A percentile compares a stretch with the other conserved stretches of the same genome.
phyloP scores from a whole-genome alignment of 2,888 invertebrate species.

The Asteroscopus sphinx region DNA sequence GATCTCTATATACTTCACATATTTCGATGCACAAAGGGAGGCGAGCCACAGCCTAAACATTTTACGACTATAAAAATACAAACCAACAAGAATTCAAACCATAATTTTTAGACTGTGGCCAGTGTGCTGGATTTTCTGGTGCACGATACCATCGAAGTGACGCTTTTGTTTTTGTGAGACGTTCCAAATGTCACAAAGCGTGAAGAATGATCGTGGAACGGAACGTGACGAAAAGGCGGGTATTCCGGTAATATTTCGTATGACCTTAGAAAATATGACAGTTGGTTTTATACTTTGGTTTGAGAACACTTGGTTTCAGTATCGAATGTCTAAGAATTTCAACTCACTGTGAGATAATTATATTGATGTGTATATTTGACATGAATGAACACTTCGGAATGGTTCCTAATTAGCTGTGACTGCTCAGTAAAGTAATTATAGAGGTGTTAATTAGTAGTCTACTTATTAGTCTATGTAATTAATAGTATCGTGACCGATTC shows the following conservation, averaged over 20 bases:
- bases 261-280: slow-evolving; percentile 57
- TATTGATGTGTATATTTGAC: slow-evolving; percentile 15
- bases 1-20: too few species aligned
- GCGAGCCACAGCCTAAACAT: slow-evolving; percentile 18
- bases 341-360: slow-evolving; percentile 27
- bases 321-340: slow-evolving; percentile 37
- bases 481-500: slow-evolving; percentile 27
- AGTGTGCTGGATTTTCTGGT: slow-evolving; percentile 27
- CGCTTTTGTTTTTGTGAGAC: slow-evolving; percentile 63
- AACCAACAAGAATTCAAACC: slow-evolving; percentile 7
- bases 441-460: slow-evolving; percentile 34
- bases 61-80: not conserved
- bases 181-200: slow-evolving; percentile 61
- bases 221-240: slow-evolving; percentile 65
- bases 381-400: slow-evolving; percentile 17
- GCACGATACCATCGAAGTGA: slow-evolving; percentile 38
- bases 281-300: slow-evolving; percentile 53
- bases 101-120: slow-evolving; percentile 39
- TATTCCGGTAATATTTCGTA: slow-evolving; percentile 58
- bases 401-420: slow-evolving; percentile 28
- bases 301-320: slow-evolving; percentile 32
- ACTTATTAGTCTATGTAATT: slow-evolving; percentile 9
- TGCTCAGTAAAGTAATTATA: slow-evolving; percentile 34
- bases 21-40: too few species aligned
- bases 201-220: slow-evolving; percentile 66